Conservation (phyloP, 2,888 invertebrate species). For the Mantis religiosa region DNA sequence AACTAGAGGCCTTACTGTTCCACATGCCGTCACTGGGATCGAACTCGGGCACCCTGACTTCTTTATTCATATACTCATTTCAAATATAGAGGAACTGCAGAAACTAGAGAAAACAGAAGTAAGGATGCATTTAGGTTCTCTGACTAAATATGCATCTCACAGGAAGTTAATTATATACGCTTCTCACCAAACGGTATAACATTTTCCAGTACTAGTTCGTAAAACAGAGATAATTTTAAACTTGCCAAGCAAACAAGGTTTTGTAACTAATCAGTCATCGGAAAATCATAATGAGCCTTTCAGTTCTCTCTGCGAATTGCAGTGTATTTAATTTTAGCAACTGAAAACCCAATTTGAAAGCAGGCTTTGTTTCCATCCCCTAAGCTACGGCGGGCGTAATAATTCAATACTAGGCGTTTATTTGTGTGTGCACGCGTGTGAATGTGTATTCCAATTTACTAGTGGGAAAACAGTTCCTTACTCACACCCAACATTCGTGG, state of each 20-base stretch:
- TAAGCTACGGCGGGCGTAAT: background rate
- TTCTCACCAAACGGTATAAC: too few relatives aligned
- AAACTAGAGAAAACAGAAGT: too few relatives aligned
- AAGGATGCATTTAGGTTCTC: too few relatives aligned
- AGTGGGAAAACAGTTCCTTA: background rate
- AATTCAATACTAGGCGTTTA: slow-evolving; percentile 3
- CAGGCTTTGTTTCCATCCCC: background rate
- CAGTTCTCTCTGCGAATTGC: background rate
- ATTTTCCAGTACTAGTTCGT: background rate
- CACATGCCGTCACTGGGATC: too few relatives aligned
- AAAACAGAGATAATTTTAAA: background rate
- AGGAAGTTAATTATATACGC: too few relatives aligned
- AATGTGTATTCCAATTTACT: background rate
- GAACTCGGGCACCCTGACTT: too few relatives aligned
- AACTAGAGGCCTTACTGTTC: too few relatives aligned
- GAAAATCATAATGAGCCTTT: background rate
- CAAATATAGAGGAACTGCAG: too few relatives aligned
- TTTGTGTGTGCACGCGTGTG: background rate
- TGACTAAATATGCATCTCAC: too few relatives aligned
- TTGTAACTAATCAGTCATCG: background rate
- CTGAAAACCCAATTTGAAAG: background rate
- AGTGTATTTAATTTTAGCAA: background rate
- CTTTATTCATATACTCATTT: too few relatives aligned
- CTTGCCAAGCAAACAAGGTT: background rate
- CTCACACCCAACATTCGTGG: background rate